Base-by-base conservation (phyloP, 2,888 invertebrate genomes). In the Netelia virgata region DNA sequence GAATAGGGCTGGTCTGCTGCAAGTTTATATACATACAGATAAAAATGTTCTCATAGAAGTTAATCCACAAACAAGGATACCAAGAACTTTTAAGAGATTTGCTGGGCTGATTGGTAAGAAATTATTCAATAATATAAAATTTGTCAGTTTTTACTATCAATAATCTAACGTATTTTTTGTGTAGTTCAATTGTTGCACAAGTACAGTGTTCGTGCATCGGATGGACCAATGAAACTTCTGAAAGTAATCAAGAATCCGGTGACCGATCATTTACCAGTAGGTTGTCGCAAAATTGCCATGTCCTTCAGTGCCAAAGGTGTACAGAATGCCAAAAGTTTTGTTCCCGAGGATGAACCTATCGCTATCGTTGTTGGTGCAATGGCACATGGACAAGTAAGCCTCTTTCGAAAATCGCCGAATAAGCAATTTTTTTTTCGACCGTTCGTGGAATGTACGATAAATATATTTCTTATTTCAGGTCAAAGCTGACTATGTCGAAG, bases 171-270 rank as follows among this genome's bases (percentile, higher is more conserved):
- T 41, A 50, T 78, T 87, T 86, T 84, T 88, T 89, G 95, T 95
- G 87, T 94, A 98, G 99, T 99, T 72, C 99, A 99, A 95, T 95
- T 99, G 50, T 95, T 99, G 72, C 99, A 99, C 93, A 99, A 99
- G 93, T 97, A 98, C 93, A 96, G 97, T 75, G 98, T 99, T 57
- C 95, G 98, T 91, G 98, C 99, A 50, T 96, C 97, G 74, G 98
- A 98, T 92, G 97, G 97, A 0, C 96, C 97, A 0, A 96, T 97
- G 94, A 98, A 98, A 92, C 94, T 99, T 64, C 94, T 99, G 87
- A 98, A 98, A 95, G 98, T 98, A 3, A 98, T 99, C 69, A 99
- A 98, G 93, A 99, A 99, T 94, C 99, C 99, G 0, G 95, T 99
- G 0, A 97, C 97, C 6, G 96, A 98, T 92, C 99, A 99, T 94